Evolutionary conservation across 1,140 invertebrate species (phyloP).

Genomic region (Melipona quadrifasciata): DNA sequence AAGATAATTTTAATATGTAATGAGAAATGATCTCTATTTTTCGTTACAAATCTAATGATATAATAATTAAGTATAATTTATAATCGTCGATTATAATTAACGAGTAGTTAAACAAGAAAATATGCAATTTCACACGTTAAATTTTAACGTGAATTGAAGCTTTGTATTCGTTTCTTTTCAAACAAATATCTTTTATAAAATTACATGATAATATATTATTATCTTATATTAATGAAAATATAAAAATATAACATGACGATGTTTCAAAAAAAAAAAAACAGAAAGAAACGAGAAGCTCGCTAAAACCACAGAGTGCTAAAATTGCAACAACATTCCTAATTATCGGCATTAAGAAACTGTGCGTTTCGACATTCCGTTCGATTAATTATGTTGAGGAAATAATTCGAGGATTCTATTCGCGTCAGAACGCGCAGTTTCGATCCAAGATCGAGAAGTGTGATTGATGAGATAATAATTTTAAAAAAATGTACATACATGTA

Average conservation of each 20-base stretch:
- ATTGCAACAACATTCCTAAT: conserved; percentile 40
- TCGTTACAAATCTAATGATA: not conserved
- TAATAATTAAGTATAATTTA: not conserved
- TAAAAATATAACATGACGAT: not conserved
- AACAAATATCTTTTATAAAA: not conserved
- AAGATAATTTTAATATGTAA: too few species aligned
- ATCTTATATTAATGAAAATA: not conserved
- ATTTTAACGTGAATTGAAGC: not conserved
- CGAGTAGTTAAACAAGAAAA: not conserved
- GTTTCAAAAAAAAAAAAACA: not conserved
- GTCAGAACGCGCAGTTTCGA: conserved; percentile 1
- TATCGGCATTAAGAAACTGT: conserved; percentile 38
- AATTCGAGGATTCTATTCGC: conserved; percentile 2
- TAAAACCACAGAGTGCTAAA: conserved; percentile 3
- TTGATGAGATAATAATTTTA: conserved; percentile 23
- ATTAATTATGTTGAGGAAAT: conserved; percentile 9
- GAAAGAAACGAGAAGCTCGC: too few species aligned
- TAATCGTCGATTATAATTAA: not conserved
- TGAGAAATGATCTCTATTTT: not conserved
- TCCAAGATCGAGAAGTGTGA: not conserved
- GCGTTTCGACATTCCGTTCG: conserved; percentile 5
- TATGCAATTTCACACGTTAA: not conserved
- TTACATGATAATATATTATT: too few species aligned
- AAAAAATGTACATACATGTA: conserved; percentile 46
- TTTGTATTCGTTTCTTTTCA: not conserved